Base-by-base conservation (phyloP, 2,113 vertebrate species). In the Rhineura floridana region DNA sequence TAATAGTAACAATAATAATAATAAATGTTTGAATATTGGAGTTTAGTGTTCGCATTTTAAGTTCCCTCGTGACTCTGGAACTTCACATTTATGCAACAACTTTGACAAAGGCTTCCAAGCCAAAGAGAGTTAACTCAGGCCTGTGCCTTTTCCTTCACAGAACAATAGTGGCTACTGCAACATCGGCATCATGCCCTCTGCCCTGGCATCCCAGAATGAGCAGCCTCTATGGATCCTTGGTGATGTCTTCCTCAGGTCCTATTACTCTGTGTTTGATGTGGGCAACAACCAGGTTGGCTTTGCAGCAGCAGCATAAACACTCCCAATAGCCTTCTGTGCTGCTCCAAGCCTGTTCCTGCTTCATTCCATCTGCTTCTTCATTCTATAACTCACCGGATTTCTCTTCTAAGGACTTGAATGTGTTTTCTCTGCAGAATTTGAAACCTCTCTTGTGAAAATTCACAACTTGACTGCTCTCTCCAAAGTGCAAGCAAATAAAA, bases 191-290 rank as follows among this genome's bases (percentile, higher is more conserved):
- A 67, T 93, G 77, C 2, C 79, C 72, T 95, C 94, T 63, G 94
- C 96, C 83, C 15, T 97, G 85, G 59, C 90, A 81, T 93, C 93
- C 28, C 90, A 86, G 70, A 89, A 84, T 0, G 90, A 90, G 63
- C 89, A 97, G 81, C 94, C 95, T 70, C 81, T 81, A 55, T 91
- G 88, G 90, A 92, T n/a, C n/a, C 84, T 84, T 42, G 82, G 88
- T 15, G 82, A 86, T 33, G 76, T 93, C 62, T 92, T 87, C 89
- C 88, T 93, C 52, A 65, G 94, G 84, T 79, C 88, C 62, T 95
- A 94, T 83, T 94, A 95, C 63, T 93, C 94, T 2, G 85, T 95
- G 75, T 95, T 93, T 1, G 93, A 95, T 65, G n/a, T 92, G 81
- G 92, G 91, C 63, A 94, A 94, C 79, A 93, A 92, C 77, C 89